phyloP scores from a whole-genome alignment of 2,113 vertebrate genomes.

The Xyrauchen texanus region DNA sequence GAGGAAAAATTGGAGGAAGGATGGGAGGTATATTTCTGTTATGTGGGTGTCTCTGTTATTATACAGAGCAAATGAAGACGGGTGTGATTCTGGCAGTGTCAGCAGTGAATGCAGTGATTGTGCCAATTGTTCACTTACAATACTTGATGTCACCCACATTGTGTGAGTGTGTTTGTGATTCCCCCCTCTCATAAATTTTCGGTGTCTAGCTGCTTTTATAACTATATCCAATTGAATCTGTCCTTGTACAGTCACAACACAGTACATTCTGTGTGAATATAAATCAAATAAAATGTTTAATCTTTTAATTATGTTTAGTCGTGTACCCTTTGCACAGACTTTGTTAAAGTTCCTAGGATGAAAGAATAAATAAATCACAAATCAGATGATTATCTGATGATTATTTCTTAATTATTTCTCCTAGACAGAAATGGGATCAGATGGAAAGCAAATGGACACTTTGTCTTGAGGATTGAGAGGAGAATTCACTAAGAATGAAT shows the following conservation, averaged over 20 bases:
- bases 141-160: not conserved
- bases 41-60: constrained; percentile 27
- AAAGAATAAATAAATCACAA: no score
- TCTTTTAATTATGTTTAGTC: no score
- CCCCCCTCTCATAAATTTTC: not conserved
- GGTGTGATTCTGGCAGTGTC: not conserved
- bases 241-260: not conserved
- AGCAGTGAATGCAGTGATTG: constrained; percentile 2
- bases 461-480: no score
- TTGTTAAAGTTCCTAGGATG: no score
- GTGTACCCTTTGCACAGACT: no score
- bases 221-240: constrained; percentile 1
- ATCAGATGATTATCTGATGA: no score
- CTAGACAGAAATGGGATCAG: no score
- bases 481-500: no score
- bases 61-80: constrained; percentile 34
- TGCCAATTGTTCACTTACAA: constrained; percentile 6
- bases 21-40: not conserved
- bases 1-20: not conserved
- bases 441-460: no score
- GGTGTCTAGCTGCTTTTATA: not conserved
- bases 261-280: not conserved
- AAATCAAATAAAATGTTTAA: not conserved
- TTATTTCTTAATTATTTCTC: no score
- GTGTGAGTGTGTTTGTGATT: not conserved